Percentiles rank a stretch among this genome's conserved stretches.
These are phyloP conservation scores for Drosophila lini DNA, from an alignment of 1,140 invertebrate species.

Conservation along the genomic window DNA sequence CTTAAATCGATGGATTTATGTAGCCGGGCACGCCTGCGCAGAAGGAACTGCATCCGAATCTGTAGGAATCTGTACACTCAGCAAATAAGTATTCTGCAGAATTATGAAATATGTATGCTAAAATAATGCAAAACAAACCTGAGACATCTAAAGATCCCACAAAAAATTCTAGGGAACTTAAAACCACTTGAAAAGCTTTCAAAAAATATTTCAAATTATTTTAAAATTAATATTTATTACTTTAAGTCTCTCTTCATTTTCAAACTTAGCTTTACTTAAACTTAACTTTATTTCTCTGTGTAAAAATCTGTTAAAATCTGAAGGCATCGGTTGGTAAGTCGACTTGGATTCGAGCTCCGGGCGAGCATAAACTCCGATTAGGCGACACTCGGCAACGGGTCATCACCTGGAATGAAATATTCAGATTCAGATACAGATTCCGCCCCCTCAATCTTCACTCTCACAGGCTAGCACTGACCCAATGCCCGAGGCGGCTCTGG, in stretches of 20 bases:
- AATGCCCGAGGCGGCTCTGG: conserved; percentile 45
- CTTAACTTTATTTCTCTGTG: not conserved
- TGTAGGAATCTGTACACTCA: conserved; percentile 6
- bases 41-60: conserved; percentile 42
- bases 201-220: no score
- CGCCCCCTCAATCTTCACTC: conserved; percentile 16
- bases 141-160: no score
- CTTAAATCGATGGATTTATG: conserved; percentile 82
- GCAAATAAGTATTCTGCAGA: not conserved
- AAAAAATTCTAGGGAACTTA: not conserved
- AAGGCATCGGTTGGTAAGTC: conserved; percentile 38
- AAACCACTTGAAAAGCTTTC: not conserved
- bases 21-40: conserved; percentile 71
- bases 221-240: no score
- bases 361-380: conserved; percentile 84
- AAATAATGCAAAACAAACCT: not conserved
- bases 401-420: conserved; percentile 39
- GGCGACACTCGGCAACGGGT: conserved; percentile 58
- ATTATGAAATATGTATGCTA: not conserved
- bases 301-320: conserved; percentile 8
- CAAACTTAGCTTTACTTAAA: not conserved
- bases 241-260: no score
- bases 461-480: conserved; percentile 31
- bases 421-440: conserved; percentile 3
- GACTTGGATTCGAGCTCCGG: conserved; percentile 65